These are phyloP conservation scores for Atherinosoma microstoma DNA, from an alignment of 2,797 vertebrate genomes.

Conservation along the genomic window DNA sequence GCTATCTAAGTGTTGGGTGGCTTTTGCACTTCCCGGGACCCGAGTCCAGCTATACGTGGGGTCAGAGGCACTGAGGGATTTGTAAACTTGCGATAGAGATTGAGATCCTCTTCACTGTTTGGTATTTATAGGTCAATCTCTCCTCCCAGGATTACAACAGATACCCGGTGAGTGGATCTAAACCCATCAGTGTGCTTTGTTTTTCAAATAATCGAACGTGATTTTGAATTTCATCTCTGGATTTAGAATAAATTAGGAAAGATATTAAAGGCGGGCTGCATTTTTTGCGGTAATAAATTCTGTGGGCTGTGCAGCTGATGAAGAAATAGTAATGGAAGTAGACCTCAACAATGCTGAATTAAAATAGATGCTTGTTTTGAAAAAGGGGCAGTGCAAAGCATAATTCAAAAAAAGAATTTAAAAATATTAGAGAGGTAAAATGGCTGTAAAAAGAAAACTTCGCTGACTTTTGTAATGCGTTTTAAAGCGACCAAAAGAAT, in stretches of 20 bases:
- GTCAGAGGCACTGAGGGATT: constrained; percentile 82
- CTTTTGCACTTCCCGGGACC: constrained; percentile 81
- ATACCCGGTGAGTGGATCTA: constrained; percentile 81
- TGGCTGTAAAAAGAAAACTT: constrained; percentile 12
- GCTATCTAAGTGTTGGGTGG: constrained; percentile 74
- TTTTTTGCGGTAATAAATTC: constrained; percentile 9
- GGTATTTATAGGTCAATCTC: constrained; percentile 75
- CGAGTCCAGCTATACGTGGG: constrained; percentile 73
- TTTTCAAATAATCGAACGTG: constrained; percentile 24
- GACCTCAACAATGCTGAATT: not conserved
- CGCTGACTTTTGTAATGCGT: constrained; percentile 29
- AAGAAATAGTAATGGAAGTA: not conserved
- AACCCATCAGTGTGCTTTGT: constrained; percentile 54
- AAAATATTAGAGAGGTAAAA: constrained; percentile 4
- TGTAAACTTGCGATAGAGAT: constrained; percentile 75
- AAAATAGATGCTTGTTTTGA: not conserved
- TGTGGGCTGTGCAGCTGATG: not conserved
- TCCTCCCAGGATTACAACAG: constrained; percentile 71
- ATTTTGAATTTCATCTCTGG: constrained; percentile 29
- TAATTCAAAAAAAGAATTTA: not conserved
- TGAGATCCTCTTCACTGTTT: constrained; percentile 61
- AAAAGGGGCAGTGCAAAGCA: not conserved
- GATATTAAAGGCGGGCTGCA: constrained; percentile 19
- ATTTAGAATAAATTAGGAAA: not conserved
- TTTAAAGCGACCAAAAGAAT: constrained; percentile 59